A percentile compares a stretch with the other conserved stretches of the same genome.
These are phyloP conservation scores for Chrysemys picta DNA, from an alignment of 2,113 vertebrate genomes.

Conservation along the genomic window DNA sequence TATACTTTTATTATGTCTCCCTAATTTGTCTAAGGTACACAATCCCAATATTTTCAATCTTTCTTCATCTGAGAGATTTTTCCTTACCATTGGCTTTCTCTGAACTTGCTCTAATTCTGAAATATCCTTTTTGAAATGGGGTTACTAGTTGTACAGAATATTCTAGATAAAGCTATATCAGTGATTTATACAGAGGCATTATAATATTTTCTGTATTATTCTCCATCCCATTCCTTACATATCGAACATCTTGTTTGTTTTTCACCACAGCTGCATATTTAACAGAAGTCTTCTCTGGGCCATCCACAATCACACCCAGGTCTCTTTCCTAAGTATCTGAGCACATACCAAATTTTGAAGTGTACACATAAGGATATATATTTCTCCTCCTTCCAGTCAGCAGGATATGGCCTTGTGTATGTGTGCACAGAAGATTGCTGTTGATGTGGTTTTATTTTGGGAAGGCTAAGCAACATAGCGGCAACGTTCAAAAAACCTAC, in stretches of 20 bases:
- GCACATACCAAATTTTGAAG: neutral
- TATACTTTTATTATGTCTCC: neutral
- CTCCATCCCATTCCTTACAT: neutral
- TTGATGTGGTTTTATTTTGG: accelerated
- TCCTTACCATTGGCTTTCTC: neutral
- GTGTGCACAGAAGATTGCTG: neutral
- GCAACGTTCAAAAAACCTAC: neutral
- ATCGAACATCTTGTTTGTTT: neutral
- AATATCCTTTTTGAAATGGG: neutral
- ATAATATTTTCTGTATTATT: neutral
- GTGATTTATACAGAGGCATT: neutral
- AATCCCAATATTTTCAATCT: neutral
- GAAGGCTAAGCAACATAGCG: neutral
- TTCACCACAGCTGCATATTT: neutral
- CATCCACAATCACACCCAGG: neutral
- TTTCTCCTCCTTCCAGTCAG: neutral
- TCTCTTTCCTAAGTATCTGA: neutral
- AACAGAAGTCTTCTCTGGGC: neutral
- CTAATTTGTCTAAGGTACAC: neutral
- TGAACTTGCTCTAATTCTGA: neutral
- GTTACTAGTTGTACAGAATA: neutral
- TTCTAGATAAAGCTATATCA: neutral
- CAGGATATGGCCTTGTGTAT: neutral
- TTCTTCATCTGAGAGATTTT: neutral
- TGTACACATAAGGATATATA: neutral